These are phyloP conservation scores for Pantherophis guttatus DNA, from an alignment of 2,113 vertebrate genomes.

Conservation along the genomic window DNA sequence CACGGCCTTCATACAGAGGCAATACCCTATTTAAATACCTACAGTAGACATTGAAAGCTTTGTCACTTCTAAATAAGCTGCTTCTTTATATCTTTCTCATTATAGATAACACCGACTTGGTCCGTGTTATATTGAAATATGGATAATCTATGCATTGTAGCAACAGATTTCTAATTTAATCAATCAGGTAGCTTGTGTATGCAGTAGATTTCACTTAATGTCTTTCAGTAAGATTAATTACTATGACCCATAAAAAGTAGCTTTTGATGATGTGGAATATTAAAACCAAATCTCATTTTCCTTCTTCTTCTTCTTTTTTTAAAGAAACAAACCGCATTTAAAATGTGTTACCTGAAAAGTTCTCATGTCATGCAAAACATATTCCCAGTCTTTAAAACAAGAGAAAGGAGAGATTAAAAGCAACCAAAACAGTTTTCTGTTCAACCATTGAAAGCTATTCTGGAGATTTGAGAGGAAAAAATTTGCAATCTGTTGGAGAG, in stretches of 20 bases:
- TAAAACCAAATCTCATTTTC: slow-evolving; percentile 42
- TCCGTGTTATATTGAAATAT: slow-evolving; percentile 74
- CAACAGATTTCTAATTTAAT: slow-evolving; percentile 82
- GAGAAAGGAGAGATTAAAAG: slow-evolving; percentile 73
- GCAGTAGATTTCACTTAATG: slow-evolving; percentile 63
- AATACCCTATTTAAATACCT: slow-evolving; percentile 10
- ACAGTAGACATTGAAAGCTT: slow-evolving; percentile 7
- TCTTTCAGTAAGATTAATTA: slow-evolving; percentile 82
- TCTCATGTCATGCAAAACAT: slow-evolving; percentile 73
- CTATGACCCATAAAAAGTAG: slow-evolving; percentile 65
- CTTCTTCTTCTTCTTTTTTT: neutral
- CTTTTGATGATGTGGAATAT: slow-evolving; percentile 69
- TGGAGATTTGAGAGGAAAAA: slow-evolving; percentile 74
- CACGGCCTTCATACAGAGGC: neutral
- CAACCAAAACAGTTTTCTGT: slow-evolving; percentile 76
- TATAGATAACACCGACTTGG: slow-evolving; percentile 73
- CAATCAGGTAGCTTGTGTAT: slow-evolving; percentile 76
- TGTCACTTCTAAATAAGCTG: slow-evolving; percentile 68
- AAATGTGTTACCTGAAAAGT: slow-evolving; percentile 64
- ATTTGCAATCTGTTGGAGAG: slow-evolving; percentile 79
- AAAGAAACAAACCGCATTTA: slow-evolving; percentile 63
- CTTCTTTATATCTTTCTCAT: slow-evolving; percentile 62
- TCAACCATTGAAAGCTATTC: slow-evolving; percentile 74
- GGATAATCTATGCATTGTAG: slow-evolving; percentile 80
- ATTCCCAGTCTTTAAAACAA: slow-evolving; percentile 76